phyloP scores from a whole-genome alignment of 2,888 invertebrate species.

The Ernsta delagoae region DNA sequence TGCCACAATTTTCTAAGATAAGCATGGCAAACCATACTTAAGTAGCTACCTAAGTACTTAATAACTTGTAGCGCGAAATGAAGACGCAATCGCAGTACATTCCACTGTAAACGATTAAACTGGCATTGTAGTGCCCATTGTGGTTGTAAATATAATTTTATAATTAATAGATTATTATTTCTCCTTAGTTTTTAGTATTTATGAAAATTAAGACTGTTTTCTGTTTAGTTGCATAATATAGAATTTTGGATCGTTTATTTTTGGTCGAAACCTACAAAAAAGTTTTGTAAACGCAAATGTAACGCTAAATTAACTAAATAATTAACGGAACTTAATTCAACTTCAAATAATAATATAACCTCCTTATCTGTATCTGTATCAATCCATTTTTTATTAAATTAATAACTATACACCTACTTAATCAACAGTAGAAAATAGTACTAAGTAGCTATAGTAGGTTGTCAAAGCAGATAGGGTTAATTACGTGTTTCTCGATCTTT shows the following conservation, averaged over 20 bases:
- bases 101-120: slow-evolving; percentile 21
- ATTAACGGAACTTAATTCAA: neutral
- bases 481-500: slow-evolving; percentile 1
- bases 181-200: slow-evolving; percentile 35
- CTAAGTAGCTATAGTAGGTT: neutral
- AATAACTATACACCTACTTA: too few species aligned
- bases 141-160: slow-evolving; percentile 37
- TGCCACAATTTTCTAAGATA: too few species aligned
- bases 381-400: too few species aligned
- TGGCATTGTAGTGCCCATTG: slow-evolving; percentile 15
- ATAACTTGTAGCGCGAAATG: too few species aligned
- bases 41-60: too few species aligned
- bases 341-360: too few species aligned
- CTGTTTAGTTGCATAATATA: slow-evolving; percentile 13
- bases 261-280: neutral
- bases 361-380: too few species aligned
- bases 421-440: slow-evolving; percentile 2
- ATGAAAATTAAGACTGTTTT: slow-evolving; percentile 35
- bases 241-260: slow-evolving; percentile 4
- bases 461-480: neutral
- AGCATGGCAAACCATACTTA: too few species aligned
- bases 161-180: slow-evolving; percentile 32
- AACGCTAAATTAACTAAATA: slow-evolving; percentile 15
- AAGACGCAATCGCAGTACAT: slow-evolving; percentile 9
- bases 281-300: slow-evolving; percentile 1